Evolutionary conservation across 2,797 vertebrate genomes (phyloP).

Genomic region (Tokudaia tokunoshimensis): DNA sequence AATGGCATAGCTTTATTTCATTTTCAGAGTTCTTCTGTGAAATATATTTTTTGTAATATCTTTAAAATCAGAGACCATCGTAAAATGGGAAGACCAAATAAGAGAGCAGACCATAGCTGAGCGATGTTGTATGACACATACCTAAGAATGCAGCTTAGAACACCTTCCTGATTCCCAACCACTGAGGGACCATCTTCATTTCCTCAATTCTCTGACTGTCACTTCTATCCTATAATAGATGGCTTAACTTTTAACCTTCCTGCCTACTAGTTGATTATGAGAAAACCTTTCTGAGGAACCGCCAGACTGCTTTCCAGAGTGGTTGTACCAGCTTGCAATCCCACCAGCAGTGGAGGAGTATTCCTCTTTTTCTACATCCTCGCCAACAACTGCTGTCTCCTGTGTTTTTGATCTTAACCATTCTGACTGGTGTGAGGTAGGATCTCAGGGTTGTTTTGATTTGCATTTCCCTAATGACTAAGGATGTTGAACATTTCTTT

Average conservation of each 20-base stretch:
- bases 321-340: no score
- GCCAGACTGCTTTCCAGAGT: no score
- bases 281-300: neutral
- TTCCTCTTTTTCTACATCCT: no score
- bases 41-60: neutral
- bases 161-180: neutral
- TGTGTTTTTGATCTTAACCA: no score
- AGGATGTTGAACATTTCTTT: no score
- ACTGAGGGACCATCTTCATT: neutral
- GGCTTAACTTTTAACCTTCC: neutral
- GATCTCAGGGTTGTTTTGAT: no score
- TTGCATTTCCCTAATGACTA: no score
- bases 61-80: neutral
- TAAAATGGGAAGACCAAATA: neutral
- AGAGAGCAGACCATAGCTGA: neutral
- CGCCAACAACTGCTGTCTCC: no score
- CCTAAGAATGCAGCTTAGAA: neutral
- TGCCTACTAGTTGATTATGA: neutral
- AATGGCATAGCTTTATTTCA: neutral
- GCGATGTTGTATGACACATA: neutral
- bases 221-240: neutral
- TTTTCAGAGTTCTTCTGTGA: neutral
- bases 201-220: neutral
- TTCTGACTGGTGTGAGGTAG: no score
- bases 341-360: no score